Evolutionary conservation across 2,113 vertebrate genomes (phyloP).

Genomic region (Oenanthe melanoleuca): DNA sequence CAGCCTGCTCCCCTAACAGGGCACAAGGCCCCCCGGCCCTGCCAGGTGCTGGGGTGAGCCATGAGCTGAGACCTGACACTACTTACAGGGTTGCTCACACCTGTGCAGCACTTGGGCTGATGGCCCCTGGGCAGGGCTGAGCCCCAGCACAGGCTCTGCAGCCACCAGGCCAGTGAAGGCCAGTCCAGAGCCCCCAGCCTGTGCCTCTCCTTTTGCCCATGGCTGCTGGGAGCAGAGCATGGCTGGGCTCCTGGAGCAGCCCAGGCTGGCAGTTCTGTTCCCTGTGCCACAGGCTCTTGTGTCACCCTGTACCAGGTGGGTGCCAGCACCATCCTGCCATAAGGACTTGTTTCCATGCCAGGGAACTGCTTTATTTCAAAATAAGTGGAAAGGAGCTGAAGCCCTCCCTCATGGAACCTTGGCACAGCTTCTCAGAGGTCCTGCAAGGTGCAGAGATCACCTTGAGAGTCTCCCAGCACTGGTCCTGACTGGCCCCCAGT

Average conservation of each 20-base stretch:
- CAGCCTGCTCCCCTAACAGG: background rate
- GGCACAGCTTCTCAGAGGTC: background rate
- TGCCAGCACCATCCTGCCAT: background rate
- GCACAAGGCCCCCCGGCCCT: fast-evolving
- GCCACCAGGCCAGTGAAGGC: background rate
- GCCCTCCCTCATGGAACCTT: background rate
- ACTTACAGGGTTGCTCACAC: fast-evolving
- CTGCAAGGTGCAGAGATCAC: background rate
- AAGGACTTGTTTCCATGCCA: background rate
- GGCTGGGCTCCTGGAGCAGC: background rate
- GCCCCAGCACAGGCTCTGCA: background rate
- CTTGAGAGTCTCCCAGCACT: background rate
- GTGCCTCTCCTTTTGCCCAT: background rate
- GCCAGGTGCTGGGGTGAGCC: background rate
- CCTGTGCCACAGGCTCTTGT: background rate
- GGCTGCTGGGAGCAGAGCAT: background rate
- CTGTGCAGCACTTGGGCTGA: fast-evolving
- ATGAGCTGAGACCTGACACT: background rate
- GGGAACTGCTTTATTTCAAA: background rate
- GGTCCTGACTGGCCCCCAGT: too few species aligned
- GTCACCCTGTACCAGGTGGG: background rate
- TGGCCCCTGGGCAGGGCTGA: background rate
- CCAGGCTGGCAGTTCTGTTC: background rate
- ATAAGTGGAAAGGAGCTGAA: background rate
- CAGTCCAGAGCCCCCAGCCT: background rate